These are phyloP conservation scores for Perognathus longimembris DNA, from an alignment of 2,113 vertebrate species.

Conservation along the genomic window DNA sequence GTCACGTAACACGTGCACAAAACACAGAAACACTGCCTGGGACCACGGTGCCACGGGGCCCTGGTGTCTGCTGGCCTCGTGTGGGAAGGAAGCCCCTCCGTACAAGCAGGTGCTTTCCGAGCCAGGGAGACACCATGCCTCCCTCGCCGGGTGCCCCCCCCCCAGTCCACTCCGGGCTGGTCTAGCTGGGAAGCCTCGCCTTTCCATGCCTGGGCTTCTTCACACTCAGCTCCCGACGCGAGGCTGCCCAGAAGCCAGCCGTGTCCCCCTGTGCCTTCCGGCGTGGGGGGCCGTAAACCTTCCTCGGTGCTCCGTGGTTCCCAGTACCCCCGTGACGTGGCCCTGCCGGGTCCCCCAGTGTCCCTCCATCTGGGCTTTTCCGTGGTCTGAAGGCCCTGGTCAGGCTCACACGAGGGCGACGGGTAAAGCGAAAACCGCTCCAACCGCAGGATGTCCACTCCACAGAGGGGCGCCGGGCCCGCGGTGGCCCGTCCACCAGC, in stretches of 20 bases:
- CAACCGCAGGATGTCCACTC: rapidly evolving
- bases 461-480: neutral
- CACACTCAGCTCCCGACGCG: too few relatives aligned
- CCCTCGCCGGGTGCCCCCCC: too few relatives aligned
- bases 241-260: neutral
- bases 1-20: too few relatives aligned
- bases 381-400: rapidly evolving
- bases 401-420: too few relatives aligned
- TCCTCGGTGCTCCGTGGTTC: too few relatives aligned
- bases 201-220: neutral
- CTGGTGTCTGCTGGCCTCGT: too few relatives aligned
- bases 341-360: neutral
- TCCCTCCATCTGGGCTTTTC: neutral
- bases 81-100: too few relatives aligned
- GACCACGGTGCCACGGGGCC: too few relatives aligned
- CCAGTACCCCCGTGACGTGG: neutral
- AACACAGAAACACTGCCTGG: too few relatives aligned
- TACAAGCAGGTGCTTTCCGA: too few relatives aligned
- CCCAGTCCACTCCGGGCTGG: neutral
- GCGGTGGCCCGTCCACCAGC: neutral
- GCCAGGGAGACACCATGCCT: too few relatives aligned
- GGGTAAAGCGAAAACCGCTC: rapidly evolving
- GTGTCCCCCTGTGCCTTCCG: neutral
- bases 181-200: too few relatives aligned
- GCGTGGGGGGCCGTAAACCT: neutral